Evolutionary conservation across 2,797 vertebrate species (phyloP).

Genomic region (Pipistrellus kuhlii): DNA sequence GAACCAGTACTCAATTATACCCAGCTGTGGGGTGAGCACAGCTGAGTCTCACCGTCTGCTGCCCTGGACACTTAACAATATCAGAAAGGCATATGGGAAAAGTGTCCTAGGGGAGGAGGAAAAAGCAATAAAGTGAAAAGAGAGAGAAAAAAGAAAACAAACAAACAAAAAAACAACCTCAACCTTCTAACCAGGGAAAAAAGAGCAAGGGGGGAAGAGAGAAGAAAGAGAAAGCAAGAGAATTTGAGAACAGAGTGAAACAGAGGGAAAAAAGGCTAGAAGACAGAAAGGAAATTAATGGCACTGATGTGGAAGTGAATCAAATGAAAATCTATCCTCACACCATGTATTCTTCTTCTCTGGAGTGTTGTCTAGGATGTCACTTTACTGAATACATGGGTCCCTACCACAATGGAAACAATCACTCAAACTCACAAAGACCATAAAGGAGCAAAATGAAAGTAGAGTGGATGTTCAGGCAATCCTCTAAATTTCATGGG

Average conservation of each 20-base stretch:
- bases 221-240: neutral
- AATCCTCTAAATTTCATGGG: neutral
- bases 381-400: neutral
- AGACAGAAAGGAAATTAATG: neutral
- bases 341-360: neutral
- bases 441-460: neutral
- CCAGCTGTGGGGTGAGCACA: neutral
- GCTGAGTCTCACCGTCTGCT: neutral
- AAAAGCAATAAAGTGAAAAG: neutral
- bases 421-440: neutral
- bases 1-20: slow-evolving; percentile 19
- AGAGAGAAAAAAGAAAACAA: neutral
- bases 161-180: neutral
- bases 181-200: neutral
- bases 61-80: slow-evolving; percentile 1
- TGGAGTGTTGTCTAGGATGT: neutral
- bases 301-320: neutral
- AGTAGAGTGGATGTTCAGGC: neutral
- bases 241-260: slow-evolving; percentile 34
- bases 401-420: neutral
- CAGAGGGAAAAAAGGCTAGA: neutral
- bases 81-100: neutral
- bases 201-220: neutral
- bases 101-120: neutral
- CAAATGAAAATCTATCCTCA: neutral